phyloP scores from a whole-genome alignment of 2,888 invertebrate genomes.

The Atethmia centrago region DNA sequence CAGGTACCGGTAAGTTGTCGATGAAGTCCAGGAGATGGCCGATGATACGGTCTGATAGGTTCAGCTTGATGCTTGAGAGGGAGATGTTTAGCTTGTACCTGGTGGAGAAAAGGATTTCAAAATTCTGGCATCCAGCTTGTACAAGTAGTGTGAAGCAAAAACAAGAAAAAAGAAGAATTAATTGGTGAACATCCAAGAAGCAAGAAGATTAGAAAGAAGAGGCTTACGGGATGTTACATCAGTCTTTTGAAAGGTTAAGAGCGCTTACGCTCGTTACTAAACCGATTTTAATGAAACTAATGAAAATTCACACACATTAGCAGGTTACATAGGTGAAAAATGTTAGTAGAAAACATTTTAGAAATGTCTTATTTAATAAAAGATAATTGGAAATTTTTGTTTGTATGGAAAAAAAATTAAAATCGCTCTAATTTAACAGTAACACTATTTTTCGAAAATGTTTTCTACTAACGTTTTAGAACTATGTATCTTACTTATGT shows the following conservation, averaged over 20 bases:
- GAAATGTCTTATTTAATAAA: no score
- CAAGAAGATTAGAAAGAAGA: not conserved
- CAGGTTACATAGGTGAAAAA: no score
- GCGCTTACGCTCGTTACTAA: no score
- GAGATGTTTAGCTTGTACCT: constrained; percentile 95
- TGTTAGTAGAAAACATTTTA: no score
- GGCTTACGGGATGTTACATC: not conserved
- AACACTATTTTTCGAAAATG: no score
- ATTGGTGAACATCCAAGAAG: not conserved
- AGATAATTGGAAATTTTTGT: no score
- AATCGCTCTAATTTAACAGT: no score
- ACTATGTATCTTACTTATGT: no score
- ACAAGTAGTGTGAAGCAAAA: not conserved
- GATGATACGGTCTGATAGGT: constrained; percentile 94
- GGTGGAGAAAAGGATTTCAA: constrained; percentile 44
- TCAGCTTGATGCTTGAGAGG: constrained; percentile 93
- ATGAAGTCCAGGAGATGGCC: constrained; percentile 92
- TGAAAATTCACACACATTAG: no score
- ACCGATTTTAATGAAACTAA: no score
- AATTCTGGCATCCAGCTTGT: not conserved
- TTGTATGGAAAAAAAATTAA: no score
- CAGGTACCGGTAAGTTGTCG: constrained; percentile 86
- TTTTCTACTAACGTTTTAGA: no score
- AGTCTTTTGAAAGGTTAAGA: not conserved
- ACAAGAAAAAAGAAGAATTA: not conserved